Conservation (phyloP, 2,113 vertebrate genomes). For the Chascanopsetta lugubris region DNA sequence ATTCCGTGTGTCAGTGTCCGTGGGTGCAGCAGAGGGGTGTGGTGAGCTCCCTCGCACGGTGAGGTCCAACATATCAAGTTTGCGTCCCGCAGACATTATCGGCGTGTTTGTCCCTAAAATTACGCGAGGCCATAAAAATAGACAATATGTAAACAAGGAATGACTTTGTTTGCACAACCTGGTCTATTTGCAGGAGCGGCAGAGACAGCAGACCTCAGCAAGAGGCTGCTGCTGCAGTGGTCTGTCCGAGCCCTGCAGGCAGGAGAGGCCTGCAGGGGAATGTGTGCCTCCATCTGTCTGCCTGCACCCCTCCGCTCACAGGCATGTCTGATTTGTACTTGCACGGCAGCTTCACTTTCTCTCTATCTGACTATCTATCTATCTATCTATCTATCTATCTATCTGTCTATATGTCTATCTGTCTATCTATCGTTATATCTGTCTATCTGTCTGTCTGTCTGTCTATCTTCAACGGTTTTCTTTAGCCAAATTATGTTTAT, state of each 20-base stretch:
- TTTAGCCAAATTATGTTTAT: neutral
- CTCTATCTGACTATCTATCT: too few species aligned
- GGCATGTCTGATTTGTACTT: constrained; percentile 1
- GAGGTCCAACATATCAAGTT: constrained; percentile 56
- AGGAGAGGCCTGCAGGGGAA: constrained; percentile 23
- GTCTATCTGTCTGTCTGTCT: neutral
- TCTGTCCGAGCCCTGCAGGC: constrained; percentile 26
- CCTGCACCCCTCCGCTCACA: constrained; percentile 8
- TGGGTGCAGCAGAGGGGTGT: constrained; percentile 8
- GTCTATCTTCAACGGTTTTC: neutral
- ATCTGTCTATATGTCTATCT: too few species aligned
- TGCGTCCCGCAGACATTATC: constrained; percentile 55
- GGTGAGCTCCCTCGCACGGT: constrained; percentile 25
- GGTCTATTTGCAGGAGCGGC: constrained; percentile 65
- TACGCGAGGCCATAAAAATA: constrained; percentile 67
- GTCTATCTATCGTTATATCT: too few species aligned
- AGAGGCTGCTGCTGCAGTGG: constrained; percentile 36
- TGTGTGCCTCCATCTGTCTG: constrained; percentile 41
- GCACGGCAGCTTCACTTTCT: neutral
- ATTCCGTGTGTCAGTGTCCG: constrained; percentile 10
- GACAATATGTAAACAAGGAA: constrained; percentile 64
- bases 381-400: too few species aligned
- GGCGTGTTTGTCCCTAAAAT: constrained; percentile 72
- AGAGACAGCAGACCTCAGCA: constrained; percentile 49
- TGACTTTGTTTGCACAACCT: constrained; percentile 65